Evolutionary conservation across 1,140 invertebrate species (phyloP), one percentile per base, ranked within the genome.

Genomic region (Lineus longissimus): DNA sequence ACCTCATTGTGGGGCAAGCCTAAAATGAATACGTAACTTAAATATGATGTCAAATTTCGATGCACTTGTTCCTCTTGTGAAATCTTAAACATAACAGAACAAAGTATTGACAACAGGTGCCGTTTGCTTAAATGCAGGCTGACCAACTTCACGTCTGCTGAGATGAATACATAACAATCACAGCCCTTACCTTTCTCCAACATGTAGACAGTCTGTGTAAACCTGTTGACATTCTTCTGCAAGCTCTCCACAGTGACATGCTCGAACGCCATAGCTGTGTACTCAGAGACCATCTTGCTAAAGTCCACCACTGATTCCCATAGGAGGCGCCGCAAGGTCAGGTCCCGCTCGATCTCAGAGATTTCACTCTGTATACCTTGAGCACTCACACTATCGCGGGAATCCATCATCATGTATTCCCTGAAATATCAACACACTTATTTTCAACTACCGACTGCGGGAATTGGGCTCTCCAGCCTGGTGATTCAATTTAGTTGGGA

Each of bases 1-100:
- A 93, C 87, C 65, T 90, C 85, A 78, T 93, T 93, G 1, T 82
- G 72, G 0, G 91, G 90, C 17, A 93, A 74, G 45, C 80, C 77
- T 80, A 54, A n/a, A n/a, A n/a, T n/a, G n/a, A n/a, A n/a, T n/a
- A 25, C n/a, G n/a, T n/a, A n/a, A n/a, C n/a, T n/a, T n/a, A n/a
- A n/a, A n/a, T n/a, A n/a, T n/a, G n/a, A 23, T n/a, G n/a, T n/a
- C n/a, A n/a, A n/a, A n/a, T n/a, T n/a, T n/a, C n/a, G n/a, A n/a
- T n/a, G n/a, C n/a, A n/a, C n/a, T n/a, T n/a, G n/a, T n/a, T n/a
- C n/a, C n/a, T n/a, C n/a, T n/a, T n/a, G n/a, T n/a, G n/a, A n/a
- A n/a, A n/a, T n/a, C n/a, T n/a, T n/a, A n/a, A n/a, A n/a, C n/a
- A n/a, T n/a, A n/a, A n/a, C n/a, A n/a, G n/a, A n/a, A n/a, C n/a